Conservation (phyloP, 2,797 vertebrate species). For the Argyrosomus regius region DNA sequence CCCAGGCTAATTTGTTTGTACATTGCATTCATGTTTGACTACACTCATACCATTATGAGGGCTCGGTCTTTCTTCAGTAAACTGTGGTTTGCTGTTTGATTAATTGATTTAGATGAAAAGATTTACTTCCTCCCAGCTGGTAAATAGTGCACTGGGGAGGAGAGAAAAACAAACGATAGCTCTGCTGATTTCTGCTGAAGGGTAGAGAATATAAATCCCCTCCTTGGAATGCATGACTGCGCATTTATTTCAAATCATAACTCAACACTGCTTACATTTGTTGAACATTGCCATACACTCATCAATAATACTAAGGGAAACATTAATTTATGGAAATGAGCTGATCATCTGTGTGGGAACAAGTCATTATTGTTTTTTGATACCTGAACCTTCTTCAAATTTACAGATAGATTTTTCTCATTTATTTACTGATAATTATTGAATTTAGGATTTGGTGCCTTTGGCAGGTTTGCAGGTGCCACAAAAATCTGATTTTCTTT, state of each 20-base stretch:
- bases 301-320: constrained; percentile 69
- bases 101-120: constrained; percentile 77
- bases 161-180: constrained; percentile 75
- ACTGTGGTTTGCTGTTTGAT: constrained; percentile 72
- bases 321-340: constrained; percentile 70
- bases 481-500: constrained; percentile 22
- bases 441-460: constrained; percentile 35
- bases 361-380: constrained; percentile 64
- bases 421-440: constrained; percentile 45
- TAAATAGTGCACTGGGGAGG: constrained; percentile 71
- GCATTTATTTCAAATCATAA: constrained; percentile 76
- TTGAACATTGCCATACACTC: constrained; percentile 61
- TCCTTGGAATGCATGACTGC: constrained; percentile 70
- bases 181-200: constrained; percentile 80
- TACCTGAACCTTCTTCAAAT: constrained; percentile 49
- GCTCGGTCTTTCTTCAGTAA: constrained; percentile 50
- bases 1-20: constrained; percentile 31
- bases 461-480: constrained; percentile 30
- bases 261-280: constrained; percentile 75
- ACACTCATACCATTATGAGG: constrained; percentile 38
- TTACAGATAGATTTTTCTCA: constrained; percentile 44
- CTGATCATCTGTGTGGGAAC: constrained; percentile 63
- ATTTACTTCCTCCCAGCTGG: constrained; percentile 77
- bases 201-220: constrained; percentile 76
- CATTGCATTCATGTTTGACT: constrained; percentile 38